Evolutionary conservation across 2,888 invertebrate species (phyloP).

Genomic region (Polyommatus icarus): DNA sequence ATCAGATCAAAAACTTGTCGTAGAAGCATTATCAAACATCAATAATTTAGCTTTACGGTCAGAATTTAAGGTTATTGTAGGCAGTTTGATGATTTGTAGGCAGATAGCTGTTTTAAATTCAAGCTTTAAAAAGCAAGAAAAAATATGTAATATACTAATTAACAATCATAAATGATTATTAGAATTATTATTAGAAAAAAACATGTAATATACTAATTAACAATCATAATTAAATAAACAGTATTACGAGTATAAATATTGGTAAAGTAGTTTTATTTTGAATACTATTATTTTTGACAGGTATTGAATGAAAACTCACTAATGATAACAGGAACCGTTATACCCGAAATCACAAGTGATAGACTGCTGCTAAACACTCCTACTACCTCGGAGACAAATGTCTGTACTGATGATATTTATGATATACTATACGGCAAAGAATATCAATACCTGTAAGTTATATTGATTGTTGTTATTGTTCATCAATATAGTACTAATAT

Average conservation of each 20-base stretch:
- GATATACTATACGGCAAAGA: constrained; percentile 24
- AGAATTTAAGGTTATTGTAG: too few species aligned
- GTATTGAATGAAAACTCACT: constrained; percentile 11
- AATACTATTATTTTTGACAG: neutral
- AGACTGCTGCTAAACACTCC: neutral
- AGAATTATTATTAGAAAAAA: too few species aligned
- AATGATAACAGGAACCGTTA: neutral
- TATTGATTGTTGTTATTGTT: neutral
- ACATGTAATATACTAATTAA: too few species aligned
- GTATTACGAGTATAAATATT: neutral
- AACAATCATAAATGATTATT: too few species aligned
- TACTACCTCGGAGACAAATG: neutral
- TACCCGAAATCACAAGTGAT: constrained; percentile 7
- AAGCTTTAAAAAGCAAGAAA: too few species aligned
- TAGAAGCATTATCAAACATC: too few species aligned
- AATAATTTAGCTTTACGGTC: too few species aligned
- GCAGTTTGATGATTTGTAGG: too few species aligned
- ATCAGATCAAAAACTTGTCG: neutral
- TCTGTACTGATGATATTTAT: constrained; percentile 34
- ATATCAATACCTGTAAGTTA: constrained; percentile 5
- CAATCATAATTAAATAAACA: neutral
- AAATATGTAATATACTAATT: too few species aligned
- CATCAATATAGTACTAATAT: too few species aligned
- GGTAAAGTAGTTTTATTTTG: too few species aligned
- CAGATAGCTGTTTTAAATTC: too few species aligned